Evolutionary conservation across 2,888 invertebrate species (phyloP), one percentile per base, ranked within the genome.

Genomic region (Caprella mutica): DNA sequence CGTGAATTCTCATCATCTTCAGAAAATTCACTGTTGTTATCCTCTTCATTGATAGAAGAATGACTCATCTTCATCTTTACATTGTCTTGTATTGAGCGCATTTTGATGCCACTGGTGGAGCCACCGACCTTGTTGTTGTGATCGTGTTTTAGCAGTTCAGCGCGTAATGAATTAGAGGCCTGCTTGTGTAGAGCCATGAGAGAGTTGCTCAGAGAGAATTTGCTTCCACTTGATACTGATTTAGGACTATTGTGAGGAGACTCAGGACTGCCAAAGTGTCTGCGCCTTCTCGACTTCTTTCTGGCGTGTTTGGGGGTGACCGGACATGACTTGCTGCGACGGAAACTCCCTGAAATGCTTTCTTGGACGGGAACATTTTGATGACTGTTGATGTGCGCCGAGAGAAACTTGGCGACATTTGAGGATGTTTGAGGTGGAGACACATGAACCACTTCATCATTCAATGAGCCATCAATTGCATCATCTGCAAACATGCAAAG

Each of bases 131-230:
- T n/a, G n/a, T n/a, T n/a, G n/a, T n/a, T n/a, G n/a, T n/a, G n/a
- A n/a, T n/a, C n/a, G n/a, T n/a, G n/a, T n/a, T n/a, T n/a, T n/a
- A n/a, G n/a, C n/a, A n/a, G n/a, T n/a, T n/a, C n/a, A n/a, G n/a
- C n/a, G 39, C 57, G 44, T 4, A 64, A 46, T 9, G 64, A 53
- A 43, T 58, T 64, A 38, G 64, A 60, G 8, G 64, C 64, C 38
- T 64, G 64, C 17, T 60, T 52, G 46, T 60, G 64, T 27, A 64
- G 58, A 19, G 64, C 64, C 51, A 64, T 30, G 14, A 64, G 48
- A 19, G 64, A 64, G 17, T 60, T 58, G 30, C 64, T 60, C 12
- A 64, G 56, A 3, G 64, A 64, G 24, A 64, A 64, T 26, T 60
- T 64, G 9, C 56, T 58, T 38, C 64, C 60, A 21, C n/a, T n/a